Evolutionary conservation across 2,888 invertebrate species (phyloP), one percentile per base, ranked within the genome.

Genomic region (Cephus sareptanus): DNA sequence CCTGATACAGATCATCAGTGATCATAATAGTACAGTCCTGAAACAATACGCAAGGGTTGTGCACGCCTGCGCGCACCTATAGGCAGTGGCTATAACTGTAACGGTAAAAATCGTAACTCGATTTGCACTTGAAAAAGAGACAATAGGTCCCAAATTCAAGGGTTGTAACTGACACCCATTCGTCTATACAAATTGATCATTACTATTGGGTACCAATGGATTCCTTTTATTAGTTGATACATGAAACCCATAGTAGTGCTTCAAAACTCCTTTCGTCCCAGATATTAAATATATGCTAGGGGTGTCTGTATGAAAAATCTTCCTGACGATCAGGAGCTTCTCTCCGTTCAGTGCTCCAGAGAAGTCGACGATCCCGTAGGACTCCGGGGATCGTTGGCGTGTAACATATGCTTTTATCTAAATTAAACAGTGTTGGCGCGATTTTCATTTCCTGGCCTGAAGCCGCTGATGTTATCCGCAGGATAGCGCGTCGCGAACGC

Each of bases 351-450:
- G 56, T 2, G 23, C 56, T 56, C 56, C 56, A 56, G 56, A 23
- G 56, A 23, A 6, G 23, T 9, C 56, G 23, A 56, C 56, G 35
- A 69, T 75, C 75, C 70, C 77, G 70, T 56, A 75, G 76, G 78
- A 78, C 84, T 79, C 80, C 34, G 80, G 79, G 80, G 82, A 83
- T 84, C 85, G 84, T 83, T 85, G 82, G 83, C 83, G 87, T 87
- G 87, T 89, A 92, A 92, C 92, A 92, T 92, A 92, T 92, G 92
- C 92, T 92, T 93, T 93, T 93, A 93, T 93, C 93, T 93, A 93
- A 93, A 93, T 93, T 92, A 93, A 93, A 93, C 92, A 92, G 92
- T 91, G 90, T 90, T 89, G 89, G 88, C 89, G 90, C 92, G 92
- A 92, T 92, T 93, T 93, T 93, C 93, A 93, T 93, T 93, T 93